These are phyloP conservation scores for Stratiomys singularior DNA, from an alignment of 2,888 invertebrate species.

Conservation along the genomic window DNA sequence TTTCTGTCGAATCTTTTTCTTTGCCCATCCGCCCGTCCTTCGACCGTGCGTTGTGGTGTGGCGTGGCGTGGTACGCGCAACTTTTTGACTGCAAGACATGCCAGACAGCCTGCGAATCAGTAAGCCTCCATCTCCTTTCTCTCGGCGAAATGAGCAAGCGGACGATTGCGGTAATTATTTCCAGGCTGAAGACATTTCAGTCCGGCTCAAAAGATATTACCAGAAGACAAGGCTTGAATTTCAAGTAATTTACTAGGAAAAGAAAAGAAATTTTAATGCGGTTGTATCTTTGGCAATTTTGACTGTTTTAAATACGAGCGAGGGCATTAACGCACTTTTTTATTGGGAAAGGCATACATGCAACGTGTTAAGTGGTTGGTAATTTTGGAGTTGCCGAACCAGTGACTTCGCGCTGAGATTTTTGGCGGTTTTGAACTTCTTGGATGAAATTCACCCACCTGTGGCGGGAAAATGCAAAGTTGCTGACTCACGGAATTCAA, in stretches of 20 bases:
- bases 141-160: constrained; percentile 4
- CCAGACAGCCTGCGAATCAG: background rate
- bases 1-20: constrained; percentile 5
- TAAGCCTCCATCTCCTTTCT: background rate
- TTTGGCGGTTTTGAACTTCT: no score
- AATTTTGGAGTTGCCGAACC: background rate
- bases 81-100: background rate
- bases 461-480: no score
- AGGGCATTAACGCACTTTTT: constrained; percentile 36
- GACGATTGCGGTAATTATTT: constrained; percentile 34
- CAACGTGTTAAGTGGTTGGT: background rate
- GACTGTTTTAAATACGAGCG: constrained; percentile 27
- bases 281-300: constrained; percentile 30
- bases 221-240: constrained; percentile 48
- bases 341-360: constrained; percentile 10
- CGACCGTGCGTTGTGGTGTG: no score
- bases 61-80: no score
- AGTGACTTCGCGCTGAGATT: background rate
- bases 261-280: constrained; percentile 46
- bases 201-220: constrained; percentile 23
- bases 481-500: no score
- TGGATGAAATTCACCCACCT: no score
- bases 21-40: background rate
- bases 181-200: background rate
- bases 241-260: constrained; percentile 50